phyloP scores from a whole-genome alignment of 2,888 invertebrate genomes.

The Stictocephala bisonia region DNA sequence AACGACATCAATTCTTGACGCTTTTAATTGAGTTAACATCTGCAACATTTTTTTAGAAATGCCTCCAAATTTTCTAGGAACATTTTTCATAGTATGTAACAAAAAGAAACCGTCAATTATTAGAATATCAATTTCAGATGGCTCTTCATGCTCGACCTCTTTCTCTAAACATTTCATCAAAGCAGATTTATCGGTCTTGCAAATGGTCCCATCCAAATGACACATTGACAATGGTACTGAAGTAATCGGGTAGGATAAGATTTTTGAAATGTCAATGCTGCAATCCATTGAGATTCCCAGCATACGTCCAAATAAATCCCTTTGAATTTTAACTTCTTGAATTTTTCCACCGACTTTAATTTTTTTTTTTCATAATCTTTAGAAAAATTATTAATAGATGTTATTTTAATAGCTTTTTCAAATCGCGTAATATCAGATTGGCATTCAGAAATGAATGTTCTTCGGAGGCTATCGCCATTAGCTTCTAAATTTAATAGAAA shows the following conservation, averaged over 20 bases:
- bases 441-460: no score
- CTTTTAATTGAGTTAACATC: slow-evolving; percentile 50
- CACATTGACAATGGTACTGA: background rate
- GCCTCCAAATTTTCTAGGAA: slow-evolving; percentile 59
- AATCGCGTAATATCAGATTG: background rate
- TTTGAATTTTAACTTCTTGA: slow-evolving; percentile 7
- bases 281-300: background rate
- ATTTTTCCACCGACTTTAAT: background rate
- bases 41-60: slow-evolving; percentile 60
- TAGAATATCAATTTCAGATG: slow-evolving; percentile 56
- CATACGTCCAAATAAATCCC: slow-evolving; percentile 17
- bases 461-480: no score
- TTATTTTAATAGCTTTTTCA: slow-evolving; percentile 12
- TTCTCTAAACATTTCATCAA: slow-evolving; percentile 13
- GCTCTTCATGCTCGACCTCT: slow-evolving; percentile 42
- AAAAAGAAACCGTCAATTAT: slow-evolving; percentile 62
- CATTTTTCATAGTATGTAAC: slow-evolving; percentile 59
- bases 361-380: background rate
- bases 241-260: slow-evolving; percentile 9
- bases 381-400: slow-evolving; percentile 1
- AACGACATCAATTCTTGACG: slow-evolving; percentile 53
- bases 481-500: slow-evolving; percentile 60
- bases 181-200: slow-evolving; percentile 11
- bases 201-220: no score
- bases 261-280: background rate